Base-by-base conservation (phyloP, 2,113 vertebrate species). In the Gobius niger region DNA sequence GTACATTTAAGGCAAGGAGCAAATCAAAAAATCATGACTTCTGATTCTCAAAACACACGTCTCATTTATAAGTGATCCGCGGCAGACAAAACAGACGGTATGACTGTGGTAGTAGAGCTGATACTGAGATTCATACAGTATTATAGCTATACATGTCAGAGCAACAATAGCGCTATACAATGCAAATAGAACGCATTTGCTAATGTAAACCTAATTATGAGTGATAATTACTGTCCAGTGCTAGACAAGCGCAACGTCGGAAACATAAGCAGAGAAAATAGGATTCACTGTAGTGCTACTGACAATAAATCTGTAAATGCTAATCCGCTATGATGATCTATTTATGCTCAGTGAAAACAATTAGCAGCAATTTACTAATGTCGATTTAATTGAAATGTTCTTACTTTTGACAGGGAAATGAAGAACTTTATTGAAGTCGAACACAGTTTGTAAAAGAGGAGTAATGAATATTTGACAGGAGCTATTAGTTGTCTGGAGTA, bases 61-160 rank as follows among this genome's bases (percentile, higher is more conserved):
- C 67, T 78, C 72, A 80, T 76, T 67, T 72, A 70, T 76, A 78
- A 76, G 42, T 76, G 69, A 84, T 47, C 11, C n/a, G 41, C 60
- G 34, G 69, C 47, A 56, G 76, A 76, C 56, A 74, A 73, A 68
- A 68, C 51, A 40, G 16, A 42, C 60, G 7, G 14, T 69, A 71
- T 69, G 63, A 52, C 68, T 64, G 12, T 46, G 9, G 44, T 1
- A 7, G 44, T 46, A 46, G 44, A 6, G 7, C 1, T 52, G 1
- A 8, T 2, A 51, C 7, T 51, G 15, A 46, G 7, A 46, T 10
- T 46, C 2, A 15, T 50, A 50, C 7, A 24, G 3, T 12, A 56
- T 34, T 34, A 56, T 56, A 10, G 11, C 34, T 5, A 19, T 19
- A 13, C 18, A 34, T 56, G 53, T 6, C 19, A 34, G 18, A 34